Evolutionary conservation across 2,113 vertebrate genomes (phyloP).

Genomic region (Eurystomus gularis): DNA sequence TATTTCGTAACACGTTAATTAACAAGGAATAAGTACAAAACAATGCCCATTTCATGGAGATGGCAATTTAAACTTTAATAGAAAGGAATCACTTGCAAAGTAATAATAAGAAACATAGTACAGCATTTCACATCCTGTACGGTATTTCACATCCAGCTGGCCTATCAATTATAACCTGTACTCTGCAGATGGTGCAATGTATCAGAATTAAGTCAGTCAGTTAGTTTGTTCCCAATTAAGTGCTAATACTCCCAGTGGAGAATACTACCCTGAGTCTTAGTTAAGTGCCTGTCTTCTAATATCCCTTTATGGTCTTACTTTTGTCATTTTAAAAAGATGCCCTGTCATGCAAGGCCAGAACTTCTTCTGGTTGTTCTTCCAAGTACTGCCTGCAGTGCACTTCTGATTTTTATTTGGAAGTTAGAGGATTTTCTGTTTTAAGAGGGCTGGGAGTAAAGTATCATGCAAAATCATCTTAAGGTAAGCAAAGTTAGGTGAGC

Average conservation of each 20-base stretch:
- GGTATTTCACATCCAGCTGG: slow-evolving; percentile 40
- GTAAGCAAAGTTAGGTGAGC: neutral
- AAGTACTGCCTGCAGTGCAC: neutral
- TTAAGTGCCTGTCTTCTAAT: slow-evolving; percentile 12
- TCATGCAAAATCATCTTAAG: neutral
- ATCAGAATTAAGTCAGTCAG: slow-evolving; percentile 62
- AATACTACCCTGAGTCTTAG: slow-evolving; percentile 8
- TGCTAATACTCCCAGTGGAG: slow-evolving; percentile 42
- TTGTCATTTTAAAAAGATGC: neutral
- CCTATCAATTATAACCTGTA: slow-evolving; percentile 48
- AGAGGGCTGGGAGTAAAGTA: neutral
- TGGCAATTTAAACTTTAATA: slow-evolving; percentile 6
- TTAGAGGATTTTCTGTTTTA: neutral
- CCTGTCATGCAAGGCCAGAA: neutral
- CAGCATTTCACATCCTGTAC: neutral
- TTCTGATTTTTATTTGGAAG: neutral
- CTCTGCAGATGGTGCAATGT: slow-evolving; percentile 59
- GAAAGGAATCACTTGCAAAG: neutral
- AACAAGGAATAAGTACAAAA: neutral
- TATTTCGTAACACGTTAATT: neutral
- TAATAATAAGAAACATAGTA: neutral
- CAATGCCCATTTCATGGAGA: neutral
- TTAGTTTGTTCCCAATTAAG: slow-evolving; percentile 56
- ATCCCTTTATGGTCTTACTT: neutral
- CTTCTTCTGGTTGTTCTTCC: neutral